Base-by-base conservation (phyloP, 2,113 vertebrate species). In the Leptobrachium leishanense region DNA sequence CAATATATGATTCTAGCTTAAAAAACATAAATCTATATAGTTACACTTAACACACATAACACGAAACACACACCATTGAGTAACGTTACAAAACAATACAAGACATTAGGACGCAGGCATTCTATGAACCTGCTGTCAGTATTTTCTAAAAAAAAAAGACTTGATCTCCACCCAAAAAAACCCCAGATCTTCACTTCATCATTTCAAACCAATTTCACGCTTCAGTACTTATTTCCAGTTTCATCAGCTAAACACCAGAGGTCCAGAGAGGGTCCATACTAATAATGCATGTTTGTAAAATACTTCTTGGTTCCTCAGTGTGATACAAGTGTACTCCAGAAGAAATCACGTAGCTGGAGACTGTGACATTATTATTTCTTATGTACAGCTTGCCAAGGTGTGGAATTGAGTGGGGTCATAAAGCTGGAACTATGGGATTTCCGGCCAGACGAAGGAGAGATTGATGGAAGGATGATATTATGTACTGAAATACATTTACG, bases 171-270 rank as follows among this genome's bases (percentile, higher is more conserved):
- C 83, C 77, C 89, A 88, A 90, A 86, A 85, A 83, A 74, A 89
- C 87, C 90, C 83, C 80, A 75, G 73, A 83, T 87, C 86, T 85
- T 87, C 78, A 50, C 81, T 90, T 89, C 83, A 83, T 90, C 88
- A 77, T 89, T 89, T 92, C 86, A 85, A 92, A 91, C 70, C 89
- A 92, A 92, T 91, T 92, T 92, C 88, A 89, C 85, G 89, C 89
- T 84, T 88, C 75, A 0, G 77, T 82, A 57, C 62, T 72, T 90
- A 74, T 88, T 54, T 75, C 74, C 43, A 3, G 66, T 87, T 83
- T 82, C 86, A 84, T 89, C 82, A 59, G 85, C 75, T 82, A 77
- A 64, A 77, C 79, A 74, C 81, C 81, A 59, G 0, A 74, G 85
- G 85, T 85, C 84, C 42, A 78, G 20, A 83, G 72, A 77, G 70